Percentiles rank a stretch among this genome's conserved stretches.
phyloP scores from a whole-genome alignment of 2,113 vertebrate species.

The Gambusia holbrooki region DNA sequence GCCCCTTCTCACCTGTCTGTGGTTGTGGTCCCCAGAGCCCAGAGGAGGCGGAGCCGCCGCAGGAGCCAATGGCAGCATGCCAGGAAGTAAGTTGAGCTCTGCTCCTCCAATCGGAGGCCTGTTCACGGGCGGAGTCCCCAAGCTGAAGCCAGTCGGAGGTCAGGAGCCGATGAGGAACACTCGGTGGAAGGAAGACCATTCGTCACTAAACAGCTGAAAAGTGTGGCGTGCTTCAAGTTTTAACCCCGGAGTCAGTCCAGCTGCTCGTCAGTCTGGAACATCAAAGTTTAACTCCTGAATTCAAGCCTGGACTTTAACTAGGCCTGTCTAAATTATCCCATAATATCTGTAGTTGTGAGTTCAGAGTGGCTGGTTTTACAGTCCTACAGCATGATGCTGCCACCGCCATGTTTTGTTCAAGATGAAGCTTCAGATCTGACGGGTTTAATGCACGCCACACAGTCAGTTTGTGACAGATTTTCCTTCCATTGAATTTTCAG shows the following conservation, averaged over 20 bases:
- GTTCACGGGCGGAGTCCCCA: constrained; percentile 89
- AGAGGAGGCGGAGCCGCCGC: constrained; percentile 70
- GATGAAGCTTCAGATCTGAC: background rate
- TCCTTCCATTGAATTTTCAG: too few species aligned
- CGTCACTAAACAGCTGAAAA: too few species aligned
- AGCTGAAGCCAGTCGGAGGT: constrained; percentile 84
- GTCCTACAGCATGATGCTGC: background rate
- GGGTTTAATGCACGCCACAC: too few species aligned
- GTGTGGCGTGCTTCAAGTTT: too few species aligned
- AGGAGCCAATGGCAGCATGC: constrained; percentile 66
- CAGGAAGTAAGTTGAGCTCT: constrained; percentile 69
- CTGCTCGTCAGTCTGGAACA: too few species aligned
- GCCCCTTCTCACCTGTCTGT: constrained; percentile 40
- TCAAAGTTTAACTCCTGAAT: background rate
- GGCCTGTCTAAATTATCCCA: too few species aligned
- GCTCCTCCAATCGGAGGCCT: constrained; percentile 83
- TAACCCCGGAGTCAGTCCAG: too few species aligned
- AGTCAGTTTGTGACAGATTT: too few species aligned
- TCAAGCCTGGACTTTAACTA: background rate
- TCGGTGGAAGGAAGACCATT: too few species aligned
- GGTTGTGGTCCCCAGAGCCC: constrained; percentile 70
- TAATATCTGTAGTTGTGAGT: too few species aligned
- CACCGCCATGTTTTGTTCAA: background rate
- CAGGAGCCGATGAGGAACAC: constrained; percentile 55
- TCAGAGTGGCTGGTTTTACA: too few species aligned